A percentile compares a stretch with the other conserved stretches of the same genome.
Evolutionary conservation across 1,140 invertebrate species (phyloP).

Genomic region (Leptopilina clavipes): DNA sequence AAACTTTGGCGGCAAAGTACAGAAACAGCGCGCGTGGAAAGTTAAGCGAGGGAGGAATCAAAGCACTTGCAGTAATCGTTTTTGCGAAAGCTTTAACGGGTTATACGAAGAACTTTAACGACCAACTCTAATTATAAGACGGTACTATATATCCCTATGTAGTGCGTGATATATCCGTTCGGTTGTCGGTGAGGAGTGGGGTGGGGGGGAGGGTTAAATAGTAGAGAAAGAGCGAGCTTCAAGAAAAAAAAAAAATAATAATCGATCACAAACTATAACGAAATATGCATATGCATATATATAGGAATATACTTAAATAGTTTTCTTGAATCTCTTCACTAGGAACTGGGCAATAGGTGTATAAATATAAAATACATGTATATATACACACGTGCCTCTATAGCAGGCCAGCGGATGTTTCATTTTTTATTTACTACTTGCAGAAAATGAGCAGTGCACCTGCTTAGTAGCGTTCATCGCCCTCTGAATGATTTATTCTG

Average conservation of each 20-base stretch:
- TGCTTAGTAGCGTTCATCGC: constrained; percentile 29
- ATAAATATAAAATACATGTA: not conserved
- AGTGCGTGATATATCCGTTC: constrained; percentile 7
- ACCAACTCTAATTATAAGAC: constrained; percentile 30
- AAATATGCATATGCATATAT: not conserved
- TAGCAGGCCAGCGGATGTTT: not conserved
- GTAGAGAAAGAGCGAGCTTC: not conserved
- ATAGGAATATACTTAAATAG: not conserved
- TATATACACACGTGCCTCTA: not conserved
- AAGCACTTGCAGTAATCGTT: constrained; percentile 31
- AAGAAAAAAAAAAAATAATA: constrained; percentile 8
- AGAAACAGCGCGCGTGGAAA: constrained; percentile 14
- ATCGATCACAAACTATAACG: constrained; percentile 10
- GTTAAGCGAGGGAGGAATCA: constrained; percentile 19
- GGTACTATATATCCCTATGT: constrained; percentile 24
- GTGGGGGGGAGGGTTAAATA: not conserved
- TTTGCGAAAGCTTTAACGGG: constrained; percentile 31
- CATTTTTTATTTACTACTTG: constrained; percentile 28
- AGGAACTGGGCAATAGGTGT: not conserved
- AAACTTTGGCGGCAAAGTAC: constrained; percentile 18
- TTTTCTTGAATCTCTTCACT: constrained; percentile 3
- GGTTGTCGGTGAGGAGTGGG: not conserved
- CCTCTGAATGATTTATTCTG: constrained; percentile 32
- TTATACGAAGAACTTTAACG: constrained; percentile 30
- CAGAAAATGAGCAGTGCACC: constrained; percentile 27